Evolutionary conservation across 2,113 vertebrate species (phyloP), one percentile per base, ranked within the genome.

Genomic region (Penelope pileata): DNA sequence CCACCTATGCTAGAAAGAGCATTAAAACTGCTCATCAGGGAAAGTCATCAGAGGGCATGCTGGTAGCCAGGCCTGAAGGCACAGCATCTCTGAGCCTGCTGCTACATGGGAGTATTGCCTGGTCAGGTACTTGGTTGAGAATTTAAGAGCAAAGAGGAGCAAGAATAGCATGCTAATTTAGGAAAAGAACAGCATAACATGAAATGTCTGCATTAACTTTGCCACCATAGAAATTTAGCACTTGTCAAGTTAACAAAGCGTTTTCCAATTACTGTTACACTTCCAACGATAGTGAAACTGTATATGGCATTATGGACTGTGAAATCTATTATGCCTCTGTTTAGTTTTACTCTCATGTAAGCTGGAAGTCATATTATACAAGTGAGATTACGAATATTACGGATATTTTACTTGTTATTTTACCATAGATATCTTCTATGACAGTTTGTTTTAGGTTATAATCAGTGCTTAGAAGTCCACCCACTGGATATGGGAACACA

Each of bases 281-380:
- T 42, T 38, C 53, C 42, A 23, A 10, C 36, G 21, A 50, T 70
- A 66, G 58, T 9, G n/a, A 36, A 86, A 54, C 56, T 51, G 64
- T 0, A 1, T n/a, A 26, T 15, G 3, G 1, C 53, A 32, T 29
- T 53, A 54, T 10, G 9, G 30, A 60, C 24, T 82, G 6, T 48
- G 27, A 68, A 8, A 34, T 10, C 0, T 29, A 30, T 53, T n/a
- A 77, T 58, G 9, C 3, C 77, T 77, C 45, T 18, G 1, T 27
- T 84, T 51, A 50, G 7, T 17, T 11, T 72, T 59, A 59, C 32
- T 67, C 29, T 78, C 36, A 75, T 1, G 2, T 27, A 81, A 83
- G 3, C 6, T 36, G 36, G 12, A 69, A 64, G 10, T 23, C 21
- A 36, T 19, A 32, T 74, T 81, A 15, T 51, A 30, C 22, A 86